Percentiles rank a stretch among this genome's conserved stretches.
These are phyloP conservation scores for Metridium senile DNA, from an alignment of 92 coral and sea anemone genomes.

Conservation along the genomic window DNA sequence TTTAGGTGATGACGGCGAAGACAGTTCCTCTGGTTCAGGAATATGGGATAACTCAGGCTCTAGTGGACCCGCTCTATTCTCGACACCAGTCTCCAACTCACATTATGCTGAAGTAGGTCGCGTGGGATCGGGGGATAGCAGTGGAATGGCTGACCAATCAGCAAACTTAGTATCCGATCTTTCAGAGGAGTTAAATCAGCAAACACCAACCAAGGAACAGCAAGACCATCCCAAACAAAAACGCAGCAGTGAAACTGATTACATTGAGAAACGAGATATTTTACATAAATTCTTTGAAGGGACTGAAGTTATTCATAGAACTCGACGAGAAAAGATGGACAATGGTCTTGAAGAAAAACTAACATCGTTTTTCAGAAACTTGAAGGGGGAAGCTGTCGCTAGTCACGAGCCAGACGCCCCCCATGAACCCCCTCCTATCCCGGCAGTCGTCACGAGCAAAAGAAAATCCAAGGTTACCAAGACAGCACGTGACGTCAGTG, in stretches of 20 bases:
- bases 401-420: conserved; percentile 7
- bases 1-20: conserved; percentile 45
- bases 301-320: background rate
- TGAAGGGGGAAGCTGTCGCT: background rate
- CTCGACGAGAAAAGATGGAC: conserved; percentile 14
- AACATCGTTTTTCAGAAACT: conserved; percentile 25
- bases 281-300: conserved; percentile 21
- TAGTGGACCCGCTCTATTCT: conserved; percentile 8
- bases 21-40: conserved; percentile 45
- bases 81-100: conserved; percentile 26
- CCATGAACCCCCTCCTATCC: conserved; percentile 30
- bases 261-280: conserved; percentile 13
- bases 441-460: conserved; percentile 15
- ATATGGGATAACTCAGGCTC: conserved; percentile 45
- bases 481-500: conserved; percentile 13
- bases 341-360: conserved; percentile 1
- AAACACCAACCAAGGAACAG: background rate
- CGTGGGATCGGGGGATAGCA: conserved; percentile 10
- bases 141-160: conserved; percentile 19
- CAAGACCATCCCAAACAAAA: background rate
- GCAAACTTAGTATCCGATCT: conserved; percentile 28
- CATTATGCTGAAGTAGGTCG: conserved; percentile 19
- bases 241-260: conserved; percentile 1
- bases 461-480: conserved; percentile 21
- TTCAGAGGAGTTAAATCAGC: conserved; percentile 20